These are phyloP conservation scores for Chionomys nivalis DNA, from an alignment of 2,113 vertebrate genomes.

Conservation along the genomic window DNA sequence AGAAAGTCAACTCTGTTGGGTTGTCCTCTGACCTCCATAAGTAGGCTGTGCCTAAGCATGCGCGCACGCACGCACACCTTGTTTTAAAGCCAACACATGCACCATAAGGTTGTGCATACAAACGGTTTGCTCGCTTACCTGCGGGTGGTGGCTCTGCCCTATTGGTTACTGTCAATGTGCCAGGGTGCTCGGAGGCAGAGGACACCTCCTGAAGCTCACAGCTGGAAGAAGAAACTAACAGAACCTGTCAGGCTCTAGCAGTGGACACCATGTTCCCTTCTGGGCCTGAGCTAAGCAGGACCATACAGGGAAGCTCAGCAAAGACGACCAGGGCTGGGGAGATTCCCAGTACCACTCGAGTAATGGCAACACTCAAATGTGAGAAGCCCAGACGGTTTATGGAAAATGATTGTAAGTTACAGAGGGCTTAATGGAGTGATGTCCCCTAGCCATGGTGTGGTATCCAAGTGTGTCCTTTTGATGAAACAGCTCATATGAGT, in stretches of 20 bases:
- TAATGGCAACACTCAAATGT: too few species aligned
- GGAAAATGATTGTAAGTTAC: background rate
- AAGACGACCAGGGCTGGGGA: background rate
- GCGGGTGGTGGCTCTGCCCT: too few species aligned
- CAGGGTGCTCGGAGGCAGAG: background rate
- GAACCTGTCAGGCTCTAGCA: background rate
- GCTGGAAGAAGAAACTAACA: background rate
- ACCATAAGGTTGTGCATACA: fast-evolving
- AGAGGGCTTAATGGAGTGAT: background rate
- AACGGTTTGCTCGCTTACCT: background rate
- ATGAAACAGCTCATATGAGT: background rate
- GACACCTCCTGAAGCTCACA: background rate
- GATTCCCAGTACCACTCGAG: background rate
- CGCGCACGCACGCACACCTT: too few species aligned
- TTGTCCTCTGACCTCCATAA: background rate
- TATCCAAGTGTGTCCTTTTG: background rate
- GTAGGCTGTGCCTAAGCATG: too few species aligned
- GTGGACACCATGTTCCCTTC: too few species aligned
- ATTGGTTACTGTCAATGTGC: too few species aligned
- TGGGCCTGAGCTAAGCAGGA: background rate
- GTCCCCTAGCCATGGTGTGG: background rate
- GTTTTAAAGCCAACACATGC: background rate
- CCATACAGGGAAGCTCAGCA: background rate
- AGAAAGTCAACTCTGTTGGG: background rate
- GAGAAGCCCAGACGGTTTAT: background rate